Evolutionary conservation across 2,888 invertebrate species (phyloP).

Genomic region (Noctuana brunneofusca): DNA sequence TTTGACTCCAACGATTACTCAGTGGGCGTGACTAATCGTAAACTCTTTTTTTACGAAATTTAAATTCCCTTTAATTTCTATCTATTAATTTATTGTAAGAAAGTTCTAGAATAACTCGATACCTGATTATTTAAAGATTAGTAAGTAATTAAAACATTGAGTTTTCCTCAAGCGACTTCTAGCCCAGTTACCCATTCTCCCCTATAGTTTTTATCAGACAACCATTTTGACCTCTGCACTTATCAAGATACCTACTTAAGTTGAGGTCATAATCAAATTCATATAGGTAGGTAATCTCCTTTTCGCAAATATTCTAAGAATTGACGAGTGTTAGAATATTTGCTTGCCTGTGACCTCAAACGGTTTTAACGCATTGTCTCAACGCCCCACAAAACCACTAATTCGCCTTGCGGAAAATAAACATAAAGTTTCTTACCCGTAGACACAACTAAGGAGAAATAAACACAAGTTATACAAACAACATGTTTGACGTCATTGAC

Average conservation of each 20-base stretch:
- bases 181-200: too few species aligned
- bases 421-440: constrained; percentile 1
- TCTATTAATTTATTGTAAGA: too few species aligned
- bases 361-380: background rate
- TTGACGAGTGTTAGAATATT: background rate
- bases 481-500: constrained; percentile 15
- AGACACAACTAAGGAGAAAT: background rate
- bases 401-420: constrained; percentile 23
- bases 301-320: background rate
- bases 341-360: background rate
- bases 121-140: too few species aligned
- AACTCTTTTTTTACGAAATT: too few species aligned
- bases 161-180: background rate
- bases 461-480: background rate
- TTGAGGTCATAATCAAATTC: background rate
- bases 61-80: too few species aligned
- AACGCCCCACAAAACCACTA: background rate
- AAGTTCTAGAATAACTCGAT: too few species aligned
- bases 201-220: background rate
- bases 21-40: too few species aligned
- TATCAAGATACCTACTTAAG: background rate
- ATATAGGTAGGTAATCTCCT: background rate
- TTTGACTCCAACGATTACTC: too few species aligned
- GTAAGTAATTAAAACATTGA: too few species aligned
- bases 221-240: background rate